These are phyloP conservation scores for Synergus itoensis DNA, from an alignment of 2,888 invertebrate genomes.

Conservation along the genomic window DNA sequence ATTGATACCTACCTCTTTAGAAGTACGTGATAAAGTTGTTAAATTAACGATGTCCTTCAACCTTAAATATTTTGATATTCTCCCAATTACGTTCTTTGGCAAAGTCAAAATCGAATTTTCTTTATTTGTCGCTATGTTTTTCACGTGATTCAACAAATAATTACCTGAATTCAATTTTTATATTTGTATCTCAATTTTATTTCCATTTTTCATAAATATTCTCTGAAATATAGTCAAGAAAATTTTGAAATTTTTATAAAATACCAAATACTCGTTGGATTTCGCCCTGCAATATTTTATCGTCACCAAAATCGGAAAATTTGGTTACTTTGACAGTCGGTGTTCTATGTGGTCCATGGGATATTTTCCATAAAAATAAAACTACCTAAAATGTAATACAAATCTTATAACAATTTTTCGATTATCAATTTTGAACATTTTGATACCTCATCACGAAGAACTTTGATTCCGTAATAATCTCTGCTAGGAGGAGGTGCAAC, in stretches of 20 bases:
- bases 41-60: constrained; percentile 59
- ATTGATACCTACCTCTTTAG: constrained; percentile 58
- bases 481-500: constrained; percentile 72
- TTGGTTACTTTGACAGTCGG: constrained; percentile 60
- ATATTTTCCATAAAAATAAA: constrained; percentile 70
- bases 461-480: constrained; percentile 72
- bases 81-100: constrained; percentile 56
- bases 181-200: not conserved
- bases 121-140: constrained; percentile 50
- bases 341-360: constrained; percentile 69
- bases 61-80: constrained; percentile 56
- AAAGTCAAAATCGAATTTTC: constrained; percentile 59
- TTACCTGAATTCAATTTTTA: constrained; percentile 53
- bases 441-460: constrained; percentile 65
- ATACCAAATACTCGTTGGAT: constrained; percentile 69
- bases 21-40: constrained; percentile 54
- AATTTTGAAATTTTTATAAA: not conserved
- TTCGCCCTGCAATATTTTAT: constrained; percentile 65
- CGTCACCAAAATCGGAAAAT: constrained; percentile 62
- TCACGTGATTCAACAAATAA: constrained; percentile 55
- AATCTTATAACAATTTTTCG: not conserved
- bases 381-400: constrained; percentile 62
- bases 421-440: not conserved
- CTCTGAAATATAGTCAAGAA: no score
- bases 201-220: not conserved